These are phyloP conservation scores for Myotis pilosus DNA, from an alignment of 2,797 vertebrate species.

Conservation along the genomic window DNA sequence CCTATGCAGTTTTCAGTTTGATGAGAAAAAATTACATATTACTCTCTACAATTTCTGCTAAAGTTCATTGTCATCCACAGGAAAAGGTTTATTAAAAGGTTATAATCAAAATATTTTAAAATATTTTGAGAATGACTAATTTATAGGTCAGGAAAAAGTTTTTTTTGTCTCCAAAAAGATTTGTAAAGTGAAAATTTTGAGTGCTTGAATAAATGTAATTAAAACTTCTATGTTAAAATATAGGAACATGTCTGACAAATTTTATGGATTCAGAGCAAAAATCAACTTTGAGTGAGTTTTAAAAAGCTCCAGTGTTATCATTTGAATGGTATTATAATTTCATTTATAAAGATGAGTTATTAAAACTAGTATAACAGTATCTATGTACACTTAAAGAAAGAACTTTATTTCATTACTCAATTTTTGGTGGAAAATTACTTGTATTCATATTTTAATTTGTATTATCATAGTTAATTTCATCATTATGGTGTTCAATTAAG, in stretches of 20 bases:
- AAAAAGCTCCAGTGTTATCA: not conserved
- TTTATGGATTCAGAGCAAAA: not conserved
- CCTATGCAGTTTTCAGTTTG: not conserved
- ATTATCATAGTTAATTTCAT: not conserved
- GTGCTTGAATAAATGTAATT: not conserved
- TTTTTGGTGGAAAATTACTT: conserved; percentile 20
- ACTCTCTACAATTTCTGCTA: not conserved
- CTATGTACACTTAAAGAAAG: not conserved
- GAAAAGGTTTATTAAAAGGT: not conserved
- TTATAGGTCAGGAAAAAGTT: not conserved
- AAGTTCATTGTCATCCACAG: not conserved
- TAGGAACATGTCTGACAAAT: not conserved
- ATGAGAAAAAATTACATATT: not conserved
- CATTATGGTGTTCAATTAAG: not conserved
- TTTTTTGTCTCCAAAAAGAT: not conserved
- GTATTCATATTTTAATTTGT: not conserved
- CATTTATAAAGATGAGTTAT: not conserved
- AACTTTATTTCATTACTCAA: not conserved
- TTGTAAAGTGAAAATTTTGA: not conserved
- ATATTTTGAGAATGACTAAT: not conserved
- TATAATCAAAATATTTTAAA: conserved; percentile 28
- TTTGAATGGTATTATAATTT: not conserved
- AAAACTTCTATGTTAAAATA: not conserved
- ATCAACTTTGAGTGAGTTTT: not conserved
- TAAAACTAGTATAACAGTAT: not conserved